Base-by-base conservation (phyloP, 2,888 invertebrate species). In the Agrochola lychnidis region DNA sequence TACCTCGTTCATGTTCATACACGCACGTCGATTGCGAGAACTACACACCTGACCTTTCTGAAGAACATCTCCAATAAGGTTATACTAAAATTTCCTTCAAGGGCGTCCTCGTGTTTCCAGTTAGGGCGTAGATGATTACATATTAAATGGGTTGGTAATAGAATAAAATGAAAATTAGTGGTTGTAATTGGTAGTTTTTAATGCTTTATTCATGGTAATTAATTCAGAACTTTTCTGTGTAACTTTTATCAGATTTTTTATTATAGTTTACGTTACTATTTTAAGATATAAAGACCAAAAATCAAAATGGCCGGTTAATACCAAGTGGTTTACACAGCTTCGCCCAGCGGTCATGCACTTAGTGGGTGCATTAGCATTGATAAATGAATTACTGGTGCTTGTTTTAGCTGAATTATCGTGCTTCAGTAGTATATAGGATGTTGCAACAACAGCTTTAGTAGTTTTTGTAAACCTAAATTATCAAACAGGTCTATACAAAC, bases 331-430 rank as follows among this genome's bases (percentile, higher is more conserved):
- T 61, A 42, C 59, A 36, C 48, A 61, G 79, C 70, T 73, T 61
- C 57, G 61, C 66, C 42, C 79, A 83, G 79, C 59, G 79, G 62
- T 68, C 62, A 48, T 73, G 79, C 81, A 79, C 83, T 83, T 74
- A 74, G 79, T 74, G 30, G 59, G n/a, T 79, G 74, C 83, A 79
- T 82, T 74, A 82, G 63, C 73, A 25, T 70, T 70, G 83, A 71
- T 82, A 83, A 82, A 68, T 73, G 73, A 83, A 62, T 81, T 83
- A 82, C 36, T 61, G 73, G 48, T 57, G 61, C 79, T 75, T 83
- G 74, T 71, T 57, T 51, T n/a, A 66, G 36, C 25, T 25, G 56
- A 12, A 51, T 69, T 68, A 61, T 16, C 25, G 19, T 40, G 25
- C n/a, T 57, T 51, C 16, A 57, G 48, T 30, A 30, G 9, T 76